Evolutionary conservation across 1,140 invertebrate species (phyloP).

Genomic region (Rhynchophorus ferrugineus): DNA sequence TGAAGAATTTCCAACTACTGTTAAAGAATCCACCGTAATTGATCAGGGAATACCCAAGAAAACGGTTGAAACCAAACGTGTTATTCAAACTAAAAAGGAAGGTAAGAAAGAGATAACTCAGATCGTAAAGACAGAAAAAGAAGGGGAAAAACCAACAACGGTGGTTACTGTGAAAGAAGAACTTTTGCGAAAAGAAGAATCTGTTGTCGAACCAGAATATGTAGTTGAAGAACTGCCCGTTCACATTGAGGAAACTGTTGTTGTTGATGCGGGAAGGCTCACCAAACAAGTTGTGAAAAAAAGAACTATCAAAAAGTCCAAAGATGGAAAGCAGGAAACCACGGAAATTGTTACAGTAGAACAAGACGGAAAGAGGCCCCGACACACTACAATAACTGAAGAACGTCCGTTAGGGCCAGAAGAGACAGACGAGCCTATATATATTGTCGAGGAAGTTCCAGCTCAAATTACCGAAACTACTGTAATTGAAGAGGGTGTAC

Average conservation of each 20-base stretch:
- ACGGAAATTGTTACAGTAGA: slow-evolving; percentile 31
- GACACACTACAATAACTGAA: slow-evolving; percentile 28
- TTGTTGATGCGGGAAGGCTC: slow-evolving; percentile 31
- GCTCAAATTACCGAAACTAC: slow-evolving; percentile 35
- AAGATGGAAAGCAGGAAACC: slow-evolving; percentile 27
- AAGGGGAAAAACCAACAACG: slow-evolving; percentile 36
- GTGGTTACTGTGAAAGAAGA: slow-evolving; percentile 33
- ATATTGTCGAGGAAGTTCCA: slow-evolving; percentile 34
- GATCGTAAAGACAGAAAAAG: slow-evolving; percentile 33
- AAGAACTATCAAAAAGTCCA: slow-evolving; percentile 25
- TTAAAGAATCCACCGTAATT: slow-evolving; percentile 21
- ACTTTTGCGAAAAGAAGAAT: slow-evolving; percentile 28
- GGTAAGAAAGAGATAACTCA: slow-evolving; percentile 32
- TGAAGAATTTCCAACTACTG: slow-evolving; percentile 26
- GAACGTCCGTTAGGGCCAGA: slow-evolving; percentile 27
- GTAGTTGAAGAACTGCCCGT: slow-evolving; percentile 38
- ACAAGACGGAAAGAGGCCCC: slow-evolving; percentile 20
- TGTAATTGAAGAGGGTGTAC: slow-evolving; percentile 27
- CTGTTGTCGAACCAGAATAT: slow-evolving; percentile 16
- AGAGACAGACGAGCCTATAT: slow-evolving; percentile 31
- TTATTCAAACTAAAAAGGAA: slow-evolving; percentile 36
- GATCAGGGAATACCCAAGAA: slow-evolving; percentile 29
- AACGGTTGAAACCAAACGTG: slow-evolving; percentile 32
- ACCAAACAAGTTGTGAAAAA: slow-evolving; percentile 28
- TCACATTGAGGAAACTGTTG: slow-evolving; percentile 25